A percentile compares a stretch with the other conserved stretches of the same genome.
These are phyloP conservation scores for Lophura nycthemera DNA, from an alignment of 2,113 vertebrate species.

Conservation along the genomic window DNA sequence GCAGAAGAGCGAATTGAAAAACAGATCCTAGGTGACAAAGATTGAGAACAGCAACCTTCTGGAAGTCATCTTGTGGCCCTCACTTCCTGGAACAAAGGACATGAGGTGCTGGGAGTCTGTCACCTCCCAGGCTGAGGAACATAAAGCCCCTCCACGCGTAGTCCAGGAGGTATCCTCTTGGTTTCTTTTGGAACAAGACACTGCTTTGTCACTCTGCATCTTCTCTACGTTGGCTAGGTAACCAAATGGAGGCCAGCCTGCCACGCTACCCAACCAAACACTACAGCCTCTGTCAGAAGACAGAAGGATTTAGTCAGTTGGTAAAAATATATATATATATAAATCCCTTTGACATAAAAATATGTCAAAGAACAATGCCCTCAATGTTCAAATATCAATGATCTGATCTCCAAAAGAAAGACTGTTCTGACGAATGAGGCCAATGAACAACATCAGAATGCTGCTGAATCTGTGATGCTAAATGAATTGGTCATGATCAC, in stretches of 20 bases:
- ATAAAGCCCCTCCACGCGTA: fast-evolving
- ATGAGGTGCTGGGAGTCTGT: not conserved
- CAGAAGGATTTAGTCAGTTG: not conserved
- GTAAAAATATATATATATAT: not conserved
- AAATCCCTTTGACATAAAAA: not conserved
- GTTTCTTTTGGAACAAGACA: not conserved
- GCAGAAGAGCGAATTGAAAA: not conserved
- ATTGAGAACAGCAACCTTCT: not conserved
- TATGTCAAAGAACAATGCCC: not conserved
- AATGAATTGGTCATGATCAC: not conserved
- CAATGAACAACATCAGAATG: not conserved
- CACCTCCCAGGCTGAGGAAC: not conserved
- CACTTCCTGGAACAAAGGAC: not conserved
- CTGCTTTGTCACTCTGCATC: not conserved
- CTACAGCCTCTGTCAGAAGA: not conserved
- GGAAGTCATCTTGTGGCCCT: not conserved
- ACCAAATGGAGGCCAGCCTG: not conserved
- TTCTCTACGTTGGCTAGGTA: not conserved
- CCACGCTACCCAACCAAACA: not conserved
- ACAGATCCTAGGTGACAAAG: not conserved
- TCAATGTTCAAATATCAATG: not conserved
- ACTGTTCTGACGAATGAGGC: not conserved
- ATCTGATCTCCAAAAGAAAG: not conserved
- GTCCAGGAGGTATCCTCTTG: not conserved
- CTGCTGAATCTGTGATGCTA: not conserved